Conservation (phyloP, 2,113 vertebrate species). For the Erythrocercus mccallii region DNA sequence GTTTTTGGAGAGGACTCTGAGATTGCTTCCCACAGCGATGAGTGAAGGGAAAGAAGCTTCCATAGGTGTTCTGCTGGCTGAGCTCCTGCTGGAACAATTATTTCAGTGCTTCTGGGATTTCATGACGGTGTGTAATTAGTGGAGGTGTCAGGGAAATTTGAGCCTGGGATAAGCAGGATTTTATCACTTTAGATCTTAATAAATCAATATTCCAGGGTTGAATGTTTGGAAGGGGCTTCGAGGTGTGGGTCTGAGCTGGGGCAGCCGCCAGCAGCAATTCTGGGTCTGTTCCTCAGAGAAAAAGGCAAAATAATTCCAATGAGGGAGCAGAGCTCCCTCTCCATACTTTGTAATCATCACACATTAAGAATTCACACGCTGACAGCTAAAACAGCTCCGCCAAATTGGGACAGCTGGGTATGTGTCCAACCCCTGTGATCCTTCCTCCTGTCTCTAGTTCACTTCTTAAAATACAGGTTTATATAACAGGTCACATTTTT, state of each 20-base stretch:
- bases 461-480: slow-evolving; percentile 59
- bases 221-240: not conserved
- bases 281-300: not conserved
- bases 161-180: not conserved
- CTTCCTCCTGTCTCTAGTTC: slow-evolving; percentile 53
- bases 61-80: slow-evolving; percentile 44
- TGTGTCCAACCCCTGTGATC: slow-evolving; percentile 58
- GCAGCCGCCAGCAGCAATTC: not conserved
- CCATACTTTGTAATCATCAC: not conserved
- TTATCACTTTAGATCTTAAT: slow-evolving; percentile 10
- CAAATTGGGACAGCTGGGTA: slow-evolving; percentile 53
- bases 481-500: not conserved
- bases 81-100: slow-evolving; percentile 46
- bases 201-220: not conserved
- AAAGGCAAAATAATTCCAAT: not conserved
- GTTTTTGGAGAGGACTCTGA: slow-evolving; percentile 18
- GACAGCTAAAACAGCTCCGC: slow-evolving; percentile 57
- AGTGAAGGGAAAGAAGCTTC: slow-evolving; percentile 9
- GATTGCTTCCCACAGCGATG: slow-evolving; percentile 6
- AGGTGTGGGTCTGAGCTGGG: not conserved
- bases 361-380: slow-evolving; percentile 50
- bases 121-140: slow-evolving; percentile 21
- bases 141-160: slow-evolving; percentile 43
- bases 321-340: not conserved
- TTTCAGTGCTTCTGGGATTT: slow-evolving; percentile 39